Percentiles rank a stretch among this genome's conserved stretches.
Evolutionary conservation across 2,113 vertebrate species (phyloP).

Genomic region (Eira barbara): DNA sequence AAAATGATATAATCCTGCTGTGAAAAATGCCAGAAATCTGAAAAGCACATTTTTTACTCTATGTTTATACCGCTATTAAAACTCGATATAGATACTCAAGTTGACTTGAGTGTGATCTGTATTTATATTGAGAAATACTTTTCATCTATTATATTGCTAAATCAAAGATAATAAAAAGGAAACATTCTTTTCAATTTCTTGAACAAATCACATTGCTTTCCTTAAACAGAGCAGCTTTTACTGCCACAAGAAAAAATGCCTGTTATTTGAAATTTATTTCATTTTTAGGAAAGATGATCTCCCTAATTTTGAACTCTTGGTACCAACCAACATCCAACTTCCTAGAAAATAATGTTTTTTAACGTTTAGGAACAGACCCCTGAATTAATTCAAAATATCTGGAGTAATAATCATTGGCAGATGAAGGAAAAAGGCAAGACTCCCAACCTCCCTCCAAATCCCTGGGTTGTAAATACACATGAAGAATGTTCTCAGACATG

Average conservation of each 20-base stretch:
- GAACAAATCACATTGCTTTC: not conserved
- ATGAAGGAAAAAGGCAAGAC: not conserved
- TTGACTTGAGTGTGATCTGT: not conserved
- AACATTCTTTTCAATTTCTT: not conserved
- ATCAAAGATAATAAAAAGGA: not conserved
- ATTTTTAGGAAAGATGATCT: not conserved
- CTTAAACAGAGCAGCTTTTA: slow-evolving; percentile 5
- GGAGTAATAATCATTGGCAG: not conserved
- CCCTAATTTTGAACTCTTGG: not conserved
- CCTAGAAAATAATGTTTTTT: not conserved
- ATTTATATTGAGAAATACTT: not conserved
- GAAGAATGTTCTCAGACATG: not conserved
- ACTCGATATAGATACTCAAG: not conserved
- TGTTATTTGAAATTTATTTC: not conserved
- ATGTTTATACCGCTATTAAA: not conserved
- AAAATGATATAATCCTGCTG: not conserved
- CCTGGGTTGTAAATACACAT: not conserved
- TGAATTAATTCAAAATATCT: not conserved
- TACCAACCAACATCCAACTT: not conserved
- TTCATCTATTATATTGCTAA: not conserved
- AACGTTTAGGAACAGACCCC: not conserved
- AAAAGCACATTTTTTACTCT: slow-evolving; percentile 13
- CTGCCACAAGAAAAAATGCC: not conserved
- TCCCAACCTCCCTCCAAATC: not conserved
- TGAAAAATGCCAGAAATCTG: not conserved